Evolutionary conservation across 2,113 vertebrate genomes (phyloP).

Genomic region (Gobiocypris rarus): DNA sequence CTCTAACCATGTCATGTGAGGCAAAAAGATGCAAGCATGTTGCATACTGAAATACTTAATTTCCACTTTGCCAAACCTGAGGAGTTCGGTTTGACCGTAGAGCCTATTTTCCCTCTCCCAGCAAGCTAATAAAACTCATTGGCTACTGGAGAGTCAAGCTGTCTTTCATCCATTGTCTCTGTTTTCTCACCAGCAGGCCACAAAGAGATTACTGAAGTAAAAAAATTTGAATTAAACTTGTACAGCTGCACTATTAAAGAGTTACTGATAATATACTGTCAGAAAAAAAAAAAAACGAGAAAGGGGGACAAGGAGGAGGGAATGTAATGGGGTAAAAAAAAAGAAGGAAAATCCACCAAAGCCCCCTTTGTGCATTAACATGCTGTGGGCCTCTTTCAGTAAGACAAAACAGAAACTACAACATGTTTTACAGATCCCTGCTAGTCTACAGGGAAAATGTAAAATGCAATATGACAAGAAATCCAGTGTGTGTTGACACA

Average conservation of each 20-base stretch:
- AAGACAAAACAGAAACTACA: conserved; percentile 24
- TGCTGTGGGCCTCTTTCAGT: conserved; percentile 10
- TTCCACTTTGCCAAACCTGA: conserved; percentile 37
- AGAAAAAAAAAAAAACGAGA: conserved; percentile 16
- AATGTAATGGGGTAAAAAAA: neutral
- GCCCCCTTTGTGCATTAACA: neutral
- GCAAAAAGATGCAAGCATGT: conserved; percentile 44
- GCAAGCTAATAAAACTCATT: conserved; percentile 58
- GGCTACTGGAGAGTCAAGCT: conserved; percentile 65
- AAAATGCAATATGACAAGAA: neutral
- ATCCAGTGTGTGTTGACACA: neutral
- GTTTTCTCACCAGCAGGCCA: conserved; percentile 58
- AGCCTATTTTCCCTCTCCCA: conserved; percentile 48
- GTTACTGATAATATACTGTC: conserved; percentile 48
- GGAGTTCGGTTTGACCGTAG: conserved; percentile 38
- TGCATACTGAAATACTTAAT: conserved; percentile 59
- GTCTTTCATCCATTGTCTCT: conserved; percentile 59
- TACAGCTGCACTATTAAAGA: conserved; percentile 43
- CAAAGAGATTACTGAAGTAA: conserved; percentile 57
- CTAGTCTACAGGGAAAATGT: neutral
- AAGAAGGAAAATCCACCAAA: conserved; percentile 19
- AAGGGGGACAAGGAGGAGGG: neutral
- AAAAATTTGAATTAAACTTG: conserved; percentile 38
- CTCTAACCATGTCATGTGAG: conserved; percentile 37
- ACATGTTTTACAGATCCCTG: conserved; percentile 11